Evolutionary conservation across 2,888 invertebrate species (phyloP).

Genomic region (Andrena bicolor): DNA sequence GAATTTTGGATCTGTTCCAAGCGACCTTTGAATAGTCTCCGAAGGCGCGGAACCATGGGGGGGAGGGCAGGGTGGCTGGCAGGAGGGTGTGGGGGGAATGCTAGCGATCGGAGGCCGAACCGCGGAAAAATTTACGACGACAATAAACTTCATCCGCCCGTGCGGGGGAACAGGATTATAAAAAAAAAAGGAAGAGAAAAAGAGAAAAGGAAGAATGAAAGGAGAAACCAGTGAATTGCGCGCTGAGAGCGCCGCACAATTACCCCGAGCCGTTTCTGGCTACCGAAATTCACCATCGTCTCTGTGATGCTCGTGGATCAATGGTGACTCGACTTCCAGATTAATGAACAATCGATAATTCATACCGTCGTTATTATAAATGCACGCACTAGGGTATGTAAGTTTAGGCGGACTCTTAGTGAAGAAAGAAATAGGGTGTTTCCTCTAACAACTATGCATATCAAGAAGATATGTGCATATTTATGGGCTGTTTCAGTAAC

Average conservation of each 20-base stretch:
- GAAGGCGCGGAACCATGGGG: constrained; percentile 58
- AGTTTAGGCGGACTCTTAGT: background rate
- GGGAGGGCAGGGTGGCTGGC: constrained; percentile 18
- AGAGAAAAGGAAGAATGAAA: constrained; percentile 17
- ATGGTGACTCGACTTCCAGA: background rate
- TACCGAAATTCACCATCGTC: constrained; percentile 26
- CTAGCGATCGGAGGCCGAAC: constrained; percentile 60
- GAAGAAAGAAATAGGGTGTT: background rate
- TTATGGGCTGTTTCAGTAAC: too few species aligned
- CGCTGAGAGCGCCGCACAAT: constrained; percentile 22
- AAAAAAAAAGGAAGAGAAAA: constrained; percentile 22
- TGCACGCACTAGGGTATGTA: background rate
- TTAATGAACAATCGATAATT: constrained; percentile 5
- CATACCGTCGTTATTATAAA: background rate
- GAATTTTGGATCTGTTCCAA: constrained; percentile 83
- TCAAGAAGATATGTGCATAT: background rate
- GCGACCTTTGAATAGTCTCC: constrained; percentile 82
- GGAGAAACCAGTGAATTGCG: constrained; percentile 26
- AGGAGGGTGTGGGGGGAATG: constrained; percentile 42
- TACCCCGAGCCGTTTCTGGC: constrained; percentile 31
- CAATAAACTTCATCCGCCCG: constrained; percentile 59
- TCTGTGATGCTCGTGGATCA: background rate
- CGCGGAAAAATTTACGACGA: constrained; percentile 64
- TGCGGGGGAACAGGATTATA: constrained; percentile 52
- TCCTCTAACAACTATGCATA: background rate